phyloP scores from a whole-genome alignment of 2,113 vertebrate genomes.

The Grallaria varia region DNA sequence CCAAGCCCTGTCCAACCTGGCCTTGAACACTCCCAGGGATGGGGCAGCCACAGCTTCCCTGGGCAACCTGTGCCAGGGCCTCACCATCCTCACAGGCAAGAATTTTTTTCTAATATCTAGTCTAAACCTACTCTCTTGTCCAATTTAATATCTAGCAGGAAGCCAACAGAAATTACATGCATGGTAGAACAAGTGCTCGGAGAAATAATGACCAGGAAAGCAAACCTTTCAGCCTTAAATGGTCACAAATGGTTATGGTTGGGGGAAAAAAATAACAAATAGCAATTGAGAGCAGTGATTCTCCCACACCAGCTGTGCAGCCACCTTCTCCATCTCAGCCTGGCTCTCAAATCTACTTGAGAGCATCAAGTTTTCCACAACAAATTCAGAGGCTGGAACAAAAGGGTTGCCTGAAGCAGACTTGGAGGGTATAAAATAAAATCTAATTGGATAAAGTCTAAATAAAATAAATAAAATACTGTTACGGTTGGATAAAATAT shows the following conservation, averaged over 20 bases:
- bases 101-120: background rate
- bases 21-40: background rate
- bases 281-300: background rate
- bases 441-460: background rate
- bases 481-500: background rate
- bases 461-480: background rate
- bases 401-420: background rate
- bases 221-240: background rate
- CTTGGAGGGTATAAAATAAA: background rate
- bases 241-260: background rate
- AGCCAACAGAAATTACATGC: background rate
- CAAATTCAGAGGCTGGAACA: background rate
- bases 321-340: background rate
- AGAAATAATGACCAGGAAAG: background rate
- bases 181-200: background rate
- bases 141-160: background rate
- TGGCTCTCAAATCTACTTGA: background rate
- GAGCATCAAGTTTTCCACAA: background rate
- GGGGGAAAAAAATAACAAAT: background rate
- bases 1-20: rapidly evolving
- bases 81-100: background rate
- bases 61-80: background rate
- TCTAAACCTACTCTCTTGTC: background rate
- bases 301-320: background rate
- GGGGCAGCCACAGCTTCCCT: background rate